Evolutionary conservation across 2,797 vertebrate species (phyloP), one percentile per base, ranked within the genome.

Genomic region (Psittacula derbiana): DNA sequence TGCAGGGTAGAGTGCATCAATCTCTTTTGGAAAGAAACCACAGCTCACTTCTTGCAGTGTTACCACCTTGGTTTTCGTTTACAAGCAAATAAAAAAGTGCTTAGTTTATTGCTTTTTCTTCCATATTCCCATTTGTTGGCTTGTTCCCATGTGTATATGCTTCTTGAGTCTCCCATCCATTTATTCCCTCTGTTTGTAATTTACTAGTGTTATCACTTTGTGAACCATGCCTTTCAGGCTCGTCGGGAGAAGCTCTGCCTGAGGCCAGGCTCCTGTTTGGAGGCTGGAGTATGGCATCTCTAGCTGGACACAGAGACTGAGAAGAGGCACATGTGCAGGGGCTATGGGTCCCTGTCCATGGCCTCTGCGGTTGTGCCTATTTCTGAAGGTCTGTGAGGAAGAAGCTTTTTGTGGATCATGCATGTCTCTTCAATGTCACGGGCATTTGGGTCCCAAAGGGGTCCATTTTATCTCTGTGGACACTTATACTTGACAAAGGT

Each of bases 271-370:
- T 88, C 58, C 55, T 3, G 1, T 13, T 3, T 79, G 44, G 62
- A 90, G 21, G 7, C 0, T 57, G 41, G 27, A 71, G 19, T 0
- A 0, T 64, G 47, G 14, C 49, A n/a, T 16, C 27, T 49, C 23
- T 67, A 58, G 14, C 30, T 1, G 1, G 16, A 43, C 2, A 0
- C 33, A 2, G 5, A 12, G 24, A 83, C 12, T 8, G 36, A 60
- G 19, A 79, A 57, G 1, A 1, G 30, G 11, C 18, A 19, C 2
- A 0, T 6, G 7, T 11, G 0, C 0, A 3, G 65, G 47, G 24
- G 16, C 49, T 72, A 44, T 3, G 2, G 4, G 17, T 74, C 13
- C 14, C 31, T 61, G 18, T 33, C 33, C 38, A 24, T 3, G 3
- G n/a, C 38, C 24, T 71, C 52, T n/a, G 28, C 0, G 3, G 13